A percentile compares a stretch with the other conserved stretches of the same genome.
Evolutionary conservation across 2,888 invertebrate genomes (phyloP).

Genomic region (Kryphioiulus occultus): DNA sequence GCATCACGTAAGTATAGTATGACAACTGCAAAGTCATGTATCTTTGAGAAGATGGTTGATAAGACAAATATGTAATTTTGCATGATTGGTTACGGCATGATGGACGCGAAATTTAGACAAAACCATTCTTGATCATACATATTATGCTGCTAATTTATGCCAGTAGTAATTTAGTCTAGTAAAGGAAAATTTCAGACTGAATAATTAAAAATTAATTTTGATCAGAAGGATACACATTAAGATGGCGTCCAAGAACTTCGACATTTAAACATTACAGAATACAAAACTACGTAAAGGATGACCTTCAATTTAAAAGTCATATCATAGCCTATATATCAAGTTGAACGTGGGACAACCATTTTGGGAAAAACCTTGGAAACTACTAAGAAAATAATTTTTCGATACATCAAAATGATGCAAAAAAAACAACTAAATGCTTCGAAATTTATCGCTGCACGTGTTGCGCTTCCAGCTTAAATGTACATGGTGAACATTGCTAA

Average conservation of each 20-base stretch:
- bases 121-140: too few species aligned
- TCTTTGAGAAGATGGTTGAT: background rate
- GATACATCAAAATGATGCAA: background rate
- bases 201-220: background rate
- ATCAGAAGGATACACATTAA: background rate
- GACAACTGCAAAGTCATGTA: background rate
- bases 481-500: background rate
- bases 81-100: background rate
- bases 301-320: background rate
- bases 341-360: background rate
- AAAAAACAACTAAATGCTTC: background rate
- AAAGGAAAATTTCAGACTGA: too few species aligned
- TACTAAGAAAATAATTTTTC: background rate
- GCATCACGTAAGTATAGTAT: background rate
- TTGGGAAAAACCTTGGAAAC: constrained; percentile 1
- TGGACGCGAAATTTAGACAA: too few species aligned
- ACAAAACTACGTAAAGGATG: background rate
- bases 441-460: background rate
- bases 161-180: too few species aligned
- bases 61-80: background rate
- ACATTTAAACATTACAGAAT: background rate
- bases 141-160: too few species aligned
- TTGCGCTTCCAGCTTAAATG: background rate
- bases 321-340: constrained; percentile 6
- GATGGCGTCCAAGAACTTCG: background rate